phyloP scores from a whole-genome alignment of 2,113 vertebrate genomes.

The Propithecus coquereli region DNA sequence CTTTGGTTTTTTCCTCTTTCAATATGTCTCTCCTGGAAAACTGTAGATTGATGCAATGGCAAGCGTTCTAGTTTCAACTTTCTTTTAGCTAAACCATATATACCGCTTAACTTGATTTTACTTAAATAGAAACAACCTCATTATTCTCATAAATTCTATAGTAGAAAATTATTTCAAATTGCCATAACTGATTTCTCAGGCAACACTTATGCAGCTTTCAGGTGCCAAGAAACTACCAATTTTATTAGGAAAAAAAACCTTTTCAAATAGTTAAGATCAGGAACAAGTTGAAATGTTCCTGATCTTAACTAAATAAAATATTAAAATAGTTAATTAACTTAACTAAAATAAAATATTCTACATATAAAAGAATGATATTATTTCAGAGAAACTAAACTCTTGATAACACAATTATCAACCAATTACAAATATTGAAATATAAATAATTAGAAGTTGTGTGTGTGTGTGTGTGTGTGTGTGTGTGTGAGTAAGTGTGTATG shows the following conservation, averaged over 20 bases:
- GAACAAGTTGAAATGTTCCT: neutral
- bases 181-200: neutral
- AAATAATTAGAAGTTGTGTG: neutral
- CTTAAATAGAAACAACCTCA: neutral
- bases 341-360: neutral
- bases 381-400: neutral
- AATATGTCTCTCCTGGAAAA: neutral
- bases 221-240: neutral
- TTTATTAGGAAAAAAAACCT: neutral
- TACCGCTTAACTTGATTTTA: neutral
- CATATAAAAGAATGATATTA: neutral
- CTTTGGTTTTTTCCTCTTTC: neutral
- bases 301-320: no score
- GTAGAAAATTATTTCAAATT: neutral
- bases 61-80: constrained; percentile 57
- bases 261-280: constrained; percentile 17
- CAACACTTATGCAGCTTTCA: neutral
- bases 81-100: neutral
- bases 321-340: no score
- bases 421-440: neutral
- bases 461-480: no score
- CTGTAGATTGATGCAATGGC: neutral
- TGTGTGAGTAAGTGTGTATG: no score
- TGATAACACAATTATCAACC: neutral
- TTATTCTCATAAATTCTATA: neutral